Evolutionary conservation across 2,888 invertebrate species (phyloP).

Genomic region (Philereme vetulata): DNA sequence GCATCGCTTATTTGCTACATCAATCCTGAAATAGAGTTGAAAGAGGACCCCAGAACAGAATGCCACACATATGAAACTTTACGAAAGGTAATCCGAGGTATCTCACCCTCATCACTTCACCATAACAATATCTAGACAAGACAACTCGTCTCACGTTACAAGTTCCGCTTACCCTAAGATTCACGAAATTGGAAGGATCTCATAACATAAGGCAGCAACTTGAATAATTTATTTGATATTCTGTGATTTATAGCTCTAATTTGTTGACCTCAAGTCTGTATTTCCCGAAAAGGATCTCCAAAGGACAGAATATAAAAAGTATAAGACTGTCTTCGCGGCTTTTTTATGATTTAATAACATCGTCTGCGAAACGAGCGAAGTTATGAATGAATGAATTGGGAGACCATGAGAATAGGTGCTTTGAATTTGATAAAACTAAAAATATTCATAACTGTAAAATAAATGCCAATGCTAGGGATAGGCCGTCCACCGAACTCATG

Average conservation of each 20-base stretch:
- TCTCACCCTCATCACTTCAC: constrained; percentile 21
- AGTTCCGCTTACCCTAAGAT: constrained; percentile 17
- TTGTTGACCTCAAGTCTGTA: constrained; percentile 33
- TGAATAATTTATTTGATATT: constrained; percentile 41
- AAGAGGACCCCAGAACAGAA: constrained; percentile 6
- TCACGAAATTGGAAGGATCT: constrained; percentile 29
- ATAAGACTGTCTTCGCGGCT: constrained; percentile 11
- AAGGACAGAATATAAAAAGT: constrained; percentile 23
- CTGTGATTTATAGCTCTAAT: constrained; percentile 39
- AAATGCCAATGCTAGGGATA: not conserved
- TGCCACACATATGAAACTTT: constrained; percentile 14
- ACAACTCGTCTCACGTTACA: constrained; percentile 12
- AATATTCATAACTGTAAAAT: not conserved
- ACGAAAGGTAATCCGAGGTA: constrained; percentile 13
- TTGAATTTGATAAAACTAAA: not conserved
- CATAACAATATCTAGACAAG: constrained; percentile 15
- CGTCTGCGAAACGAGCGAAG: constrained; percentile 9
- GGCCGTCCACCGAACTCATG: not conserved
- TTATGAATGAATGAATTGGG: constrained; percentile 4
- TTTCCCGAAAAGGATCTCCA: constrained; percentile 25
- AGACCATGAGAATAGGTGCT: not conserved
- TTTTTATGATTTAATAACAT: constrained; percentile 26
- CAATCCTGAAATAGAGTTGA: not conserved
- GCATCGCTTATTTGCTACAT: too few species aligned
- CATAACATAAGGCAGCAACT: constrained; percentile 32